phyloP scores from a whole-genome alignment of 2,113 vertebrate species.

The Maccullochella peelii region DNA sequence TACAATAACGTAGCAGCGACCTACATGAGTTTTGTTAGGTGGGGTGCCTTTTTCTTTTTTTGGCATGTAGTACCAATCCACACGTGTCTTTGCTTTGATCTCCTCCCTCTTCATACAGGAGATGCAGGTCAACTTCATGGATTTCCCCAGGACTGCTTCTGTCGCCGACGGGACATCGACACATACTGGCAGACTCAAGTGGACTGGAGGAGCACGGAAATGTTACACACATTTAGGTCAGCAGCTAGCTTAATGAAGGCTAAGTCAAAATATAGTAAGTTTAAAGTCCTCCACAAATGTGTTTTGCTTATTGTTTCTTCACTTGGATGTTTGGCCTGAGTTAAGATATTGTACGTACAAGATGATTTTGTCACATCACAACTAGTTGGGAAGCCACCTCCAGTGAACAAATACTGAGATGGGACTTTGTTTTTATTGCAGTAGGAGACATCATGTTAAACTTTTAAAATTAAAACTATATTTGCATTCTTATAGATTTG shows the following conservation, averaged over 20 bases:
- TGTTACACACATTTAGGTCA: neutral
- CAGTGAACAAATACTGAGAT: neutral
- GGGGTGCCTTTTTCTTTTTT: slow-evolving; percentile 59
- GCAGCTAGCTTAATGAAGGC: neutral
- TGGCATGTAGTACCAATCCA: slow-evolving; percentile 90
- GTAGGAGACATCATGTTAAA: neutral
- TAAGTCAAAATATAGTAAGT: neutral
- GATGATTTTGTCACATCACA: neutral
- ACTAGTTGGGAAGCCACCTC: neutral
- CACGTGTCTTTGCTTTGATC: slow-evolving; percentile 87
- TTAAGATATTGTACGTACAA: no score
- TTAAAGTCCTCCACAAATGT: neutral
- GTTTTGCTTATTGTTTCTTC: neutral
- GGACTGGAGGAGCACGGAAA: slow-evolving; percentile 79
- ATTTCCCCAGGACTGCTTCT: slow-evolving; percentile 88
- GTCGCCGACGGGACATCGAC: slow-evolving; percentile 92
- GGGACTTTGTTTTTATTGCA: neutral
- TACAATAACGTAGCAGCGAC: slow-evolving; percentile 53
- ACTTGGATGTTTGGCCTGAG: slow-evolving; percentile 8
- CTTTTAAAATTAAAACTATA: neutral
- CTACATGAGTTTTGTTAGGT: slow-evolving; percentile 76
- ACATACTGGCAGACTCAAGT: slow-evolving; percentile 88
- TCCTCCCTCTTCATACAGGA: slow-evolving; percentile 96
- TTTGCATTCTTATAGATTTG: neutral
- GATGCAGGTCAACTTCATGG: slow-evolving; percentile 94